phyloP scores from a whole-genome alignment of 2,888 invertebrate species.

The Rutpela maculata region DNA sequence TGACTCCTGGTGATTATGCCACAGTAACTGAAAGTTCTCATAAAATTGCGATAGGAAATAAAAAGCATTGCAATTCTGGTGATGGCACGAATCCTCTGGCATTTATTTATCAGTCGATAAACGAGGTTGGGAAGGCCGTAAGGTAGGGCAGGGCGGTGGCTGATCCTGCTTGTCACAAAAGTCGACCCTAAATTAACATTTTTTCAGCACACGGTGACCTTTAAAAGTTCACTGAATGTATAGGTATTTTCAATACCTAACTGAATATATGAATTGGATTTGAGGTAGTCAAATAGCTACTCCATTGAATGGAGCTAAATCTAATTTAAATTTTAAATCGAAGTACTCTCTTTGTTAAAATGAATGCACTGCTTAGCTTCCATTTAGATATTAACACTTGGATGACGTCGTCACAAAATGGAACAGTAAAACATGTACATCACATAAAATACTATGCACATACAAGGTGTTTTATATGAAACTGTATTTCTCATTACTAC shows the following conservation, averaged over 20 bases:
- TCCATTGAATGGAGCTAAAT: not conserved
- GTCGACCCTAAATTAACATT: conserved; percentile 27
- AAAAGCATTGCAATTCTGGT: conserved; percentile 48
- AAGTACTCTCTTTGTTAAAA: not conserved
- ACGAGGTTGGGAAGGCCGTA: conserved; percentile 43
- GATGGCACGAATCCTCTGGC: conserved; percentile 55
- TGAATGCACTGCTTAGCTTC: not conserved
- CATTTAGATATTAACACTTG: too few species aligned
- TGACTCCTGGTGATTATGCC: conserved; percentile 17
- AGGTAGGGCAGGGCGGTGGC: conserved; percentile 57
- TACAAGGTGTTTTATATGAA: too few species aligned
- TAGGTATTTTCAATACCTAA: not conserved
- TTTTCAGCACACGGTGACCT: conserved; percentile 9
- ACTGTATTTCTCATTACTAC: too few species aligned
- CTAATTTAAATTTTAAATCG: not conserved
- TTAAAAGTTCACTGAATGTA: conserved; percentile 17
- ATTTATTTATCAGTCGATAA: conserved; percentile 54
- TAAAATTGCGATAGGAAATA: conserved; percentile 31
- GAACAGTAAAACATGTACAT: too few species aligned
- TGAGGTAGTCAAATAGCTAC: not conserved
- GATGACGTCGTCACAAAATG: too few species aligned
- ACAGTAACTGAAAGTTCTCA: conserved; percentile 17
- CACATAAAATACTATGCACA: too few species aligned
- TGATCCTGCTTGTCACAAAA: conserved; percentile 45
- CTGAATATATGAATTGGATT: conserved; percentile 5